phyloP scores from a whole-genome alignment of 2,888 invertebrate species.

The Prosapia bicincta region DNA sequence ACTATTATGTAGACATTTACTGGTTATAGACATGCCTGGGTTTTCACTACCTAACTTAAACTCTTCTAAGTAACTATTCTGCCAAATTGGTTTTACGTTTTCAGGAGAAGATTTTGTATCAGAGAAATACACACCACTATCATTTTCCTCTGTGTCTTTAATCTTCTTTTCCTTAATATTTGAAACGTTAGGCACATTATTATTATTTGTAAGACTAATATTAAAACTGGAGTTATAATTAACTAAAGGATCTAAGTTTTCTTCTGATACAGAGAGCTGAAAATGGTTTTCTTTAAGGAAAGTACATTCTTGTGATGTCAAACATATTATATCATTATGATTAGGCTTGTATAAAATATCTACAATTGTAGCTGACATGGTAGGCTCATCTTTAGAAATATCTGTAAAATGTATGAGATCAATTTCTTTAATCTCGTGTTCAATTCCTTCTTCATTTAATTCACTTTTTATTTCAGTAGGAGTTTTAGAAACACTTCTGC shows the following conservation, averaged over 20 bases:
- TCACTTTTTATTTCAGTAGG: background rate
- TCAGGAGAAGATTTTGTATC: constrained; percentile 22
- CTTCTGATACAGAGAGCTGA: background rate
- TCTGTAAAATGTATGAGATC: background rate
- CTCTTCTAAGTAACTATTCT: background rate
- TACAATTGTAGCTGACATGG: constrained; percentile 20
- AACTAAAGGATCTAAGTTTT: background rate
- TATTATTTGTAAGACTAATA: background rate
- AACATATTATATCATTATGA: background rate
- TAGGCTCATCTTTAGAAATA: background rate
- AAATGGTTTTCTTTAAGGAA: background rate
- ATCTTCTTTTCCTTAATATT: background rate
- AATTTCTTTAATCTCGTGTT: background rate
- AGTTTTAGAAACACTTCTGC: background rate
- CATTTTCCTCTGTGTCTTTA: constrained; percentile 22
- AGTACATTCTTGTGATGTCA: background rate
- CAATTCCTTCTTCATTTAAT: background rate
- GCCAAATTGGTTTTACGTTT: background rate
- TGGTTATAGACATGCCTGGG: background rate
- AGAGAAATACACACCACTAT: constrained; percentile 25
- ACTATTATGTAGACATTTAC: constrained; percentile 14
- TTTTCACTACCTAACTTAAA: background rate
- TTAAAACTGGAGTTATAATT: background rate
- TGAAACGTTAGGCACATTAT: constrained; percentile 2
- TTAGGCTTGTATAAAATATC: constrained; percentile 21